phyloP scores from a whole-genome alignment of 2,113 vertebrate species.

The Elgaria multicarinata region DNA sequence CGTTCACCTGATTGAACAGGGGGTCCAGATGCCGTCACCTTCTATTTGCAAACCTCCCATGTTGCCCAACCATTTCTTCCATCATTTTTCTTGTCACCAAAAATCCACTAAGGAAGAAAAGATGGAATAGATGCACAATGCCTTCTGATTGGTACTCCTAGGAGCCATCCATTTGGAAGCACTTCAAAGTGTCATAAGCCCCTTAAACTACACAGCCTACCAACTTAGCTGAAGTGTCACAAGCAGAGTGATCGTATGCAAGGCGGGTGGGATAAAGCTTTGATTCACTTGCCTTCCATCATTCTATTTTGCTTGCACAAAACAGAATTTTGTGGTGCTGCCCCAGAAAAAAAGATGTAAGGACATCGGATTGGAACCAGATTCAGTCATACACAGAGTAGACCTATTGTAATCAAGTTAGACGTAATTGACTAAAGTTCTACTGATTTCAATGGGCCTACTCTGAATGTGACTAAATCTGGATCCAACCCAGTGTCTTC shows the following conservation, averaged over 20 bases:
- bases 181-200: neutral
- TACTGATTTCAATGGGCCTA: no score
- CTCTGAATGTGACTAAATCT: no score
- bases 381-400: no score
- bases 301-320: neutral
- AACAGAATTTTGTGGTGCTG: neutral
- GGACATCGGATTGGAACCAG: neutral
- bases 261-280: neutral
- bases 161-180: neutral
- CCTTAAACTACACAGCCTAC: neutral
- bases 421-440: no score
- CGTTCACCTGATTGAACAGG: neutral
- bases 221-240: neutral
- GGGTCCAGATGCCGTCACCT: neutral
- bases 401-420: no score
- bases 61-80: no score
- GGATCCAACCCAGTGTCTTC: no score
- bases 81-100: neutral
- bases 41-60: neutral
- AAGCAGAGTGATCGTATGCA: neutral
- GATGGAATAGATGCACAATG: neutral
- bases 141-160: neutral
- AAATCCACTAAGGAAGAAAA: neutral
- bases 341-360: neutral
- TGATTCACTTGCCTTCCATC: neutral